Evolutionary conservation across 2,888 invertebrate species (phyloP).

Genomic region (Cephus pygmeus): DNA sequence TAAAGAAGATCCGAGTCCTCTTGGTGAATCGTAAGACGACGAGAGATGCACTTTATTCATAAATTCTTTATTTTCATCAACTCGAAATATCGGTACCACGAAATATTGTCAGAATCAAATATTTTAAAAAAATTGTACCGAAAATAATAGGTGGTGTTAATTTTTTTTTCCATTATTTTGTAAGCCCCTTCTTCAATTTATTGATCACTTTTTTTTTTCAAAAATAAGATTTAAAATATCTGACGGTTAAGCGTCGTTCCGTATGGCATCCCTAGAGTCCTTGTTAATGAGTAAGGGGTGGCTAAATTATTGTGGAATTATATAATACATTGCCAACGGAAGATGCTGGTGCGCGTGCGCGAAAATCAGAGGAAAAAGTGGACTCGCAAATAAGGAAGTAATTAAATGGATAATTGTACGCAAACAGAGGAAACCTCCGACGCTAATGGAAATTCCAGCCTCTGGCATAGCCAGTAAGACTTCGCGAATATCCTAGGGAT

Average conservation of each 20-base stretch:
- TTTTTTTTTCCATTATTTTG: too few relatives aligned
- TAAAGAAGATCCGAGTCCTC: not conserved
- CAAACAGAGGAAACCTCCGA: slow-evolving; percentile 30
- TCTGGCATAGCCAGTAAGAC: slow-evolving; percentile 13
- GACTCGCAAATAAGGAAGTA: slow-evolving; percentile 38
- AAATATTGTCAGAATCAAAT: not conserved
- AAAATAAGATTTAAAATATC: too few relatives aligned
- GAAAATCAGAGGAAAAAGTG: slow-evolving; percentile 7
- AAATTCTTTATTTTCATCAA: not conserved
- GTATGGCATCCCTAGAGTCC: not conserved
- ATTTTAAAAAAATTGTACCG: not conserved
- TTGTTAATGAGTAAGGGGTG: not conserved
- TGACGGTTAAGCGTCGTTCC: not conserved
- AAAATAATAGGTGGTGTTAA: too few relatives aligned
- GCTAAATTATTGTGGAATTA: not conserved
- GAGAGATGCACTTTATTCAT: not conserved
- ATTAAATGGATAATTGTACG: slow-evolving; percentile 41
- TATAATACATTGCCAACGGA: not conserved
- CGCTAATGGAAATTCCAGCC: slow-evolving; percentile 42
- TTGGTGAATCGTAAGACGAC: not conserved
- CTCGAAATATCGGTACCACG: not conserved
- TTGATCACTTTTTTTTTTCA: not conserved
- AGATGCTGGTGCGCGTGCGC: not conserved
- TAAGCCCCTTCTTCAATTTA: too few relatives aligned
- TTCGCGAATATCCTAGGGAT: not conserved